Percentiles rank a stretch among this genome's conserved stretches.
Evolutionary conservation across 2,113 vertebrate genomes (phyloP).

Genomic region (Crotalus viridis): DNA sequence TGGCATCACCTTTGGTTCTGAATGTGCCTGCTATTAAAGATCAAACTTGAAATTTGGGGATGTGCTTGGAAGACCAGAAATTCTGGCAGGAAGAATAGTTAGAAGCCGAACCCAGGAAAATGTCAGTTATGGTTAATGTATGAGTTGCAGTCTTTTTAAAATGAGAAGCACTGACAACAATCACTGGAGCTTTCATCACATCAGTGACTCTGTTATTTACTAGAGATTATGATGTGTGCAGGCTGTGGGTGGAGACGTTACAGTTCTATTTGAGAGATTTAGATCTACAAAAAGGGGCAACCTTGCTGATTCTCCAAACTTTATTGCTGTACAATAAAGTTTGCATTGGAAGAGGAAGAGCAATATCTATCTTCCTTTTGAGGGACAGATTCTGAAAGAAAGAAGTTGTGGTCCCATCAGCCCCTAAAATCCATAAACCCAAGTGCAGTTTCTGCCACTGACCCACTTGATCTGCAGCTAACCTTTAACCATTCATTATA

Average conservation of each 20-base stretch:
- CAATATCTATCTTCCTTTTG: neutral
- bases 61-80: neutral
- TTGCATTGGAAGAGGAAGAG: neutral
- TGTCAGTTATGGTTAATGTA: neutral
- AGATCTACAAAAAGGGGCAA: neutral
- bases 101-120: neutral
- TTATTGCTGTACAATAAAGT: neutral
- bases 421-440: constrained; percentile 27
- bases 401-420: constrained; percentile 21
- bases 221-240: constrained; percentile 39
- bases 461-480: neutral
- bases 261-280: constrained; percentile 48
- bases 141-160: neutral
- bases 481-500: constrained; percentile 13
- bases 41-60: neutral
- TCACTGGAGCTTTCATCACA: neutral
- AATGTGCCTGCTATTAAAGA: neutral
- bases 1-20: neutral
- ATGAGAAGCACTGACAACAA: neutral
- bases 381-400: constrained; percentile 20
- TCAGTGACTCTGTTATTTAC: constrained; percentile 10
- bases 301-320: neutral
- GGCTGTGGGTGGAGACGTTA: constrained; percentile 35
- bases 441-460: neutral
- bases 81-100: neutral